Evolutionary conservation across 2,113 vertebrate genomes (phyloP).

Genomic region (Heterotis niloticus): DNA sequence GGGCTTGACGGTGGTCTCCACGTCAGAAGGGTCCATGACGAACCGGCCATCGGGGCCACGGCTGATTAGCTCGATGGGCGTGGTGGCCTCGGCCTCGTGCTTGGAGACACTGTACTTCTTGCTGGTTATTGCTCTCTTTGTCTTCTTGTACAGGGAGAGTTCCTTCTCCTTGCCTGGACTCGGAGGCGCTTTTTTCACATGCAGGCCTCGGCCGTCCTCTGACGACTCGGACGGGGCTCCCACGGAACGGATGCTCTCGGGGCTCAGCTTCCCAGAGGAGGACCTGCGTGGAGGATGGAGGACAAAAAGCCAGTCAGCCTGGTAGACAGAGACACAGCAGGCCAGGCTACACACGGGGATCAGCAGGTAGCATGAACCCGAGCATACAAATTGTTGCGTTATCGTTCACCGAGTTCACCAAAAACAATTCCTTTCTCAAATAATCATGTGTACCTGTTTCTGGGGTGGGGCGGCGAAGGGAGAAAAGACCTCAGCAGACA

Average conservation of each 20-base stretch:
- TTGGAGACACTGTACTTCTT: constrained; percentile 91
- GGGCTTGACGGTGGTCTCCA: constrained; percentile 78
- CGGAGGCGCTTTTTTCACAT: constrained; percentile 75
- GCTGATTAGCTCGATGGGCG: constrained; percentile 94
- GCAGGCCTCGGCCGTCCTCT: constrained; percentile 80
- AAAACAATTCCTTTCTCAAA: too few species aligned
- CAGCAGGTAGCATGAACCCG: neutral
- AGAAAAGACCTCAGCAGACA: too few species aligned
- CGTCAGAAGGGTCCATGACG: constrained; percentile 79
- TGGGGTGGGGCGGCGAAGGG: too few species aligned
- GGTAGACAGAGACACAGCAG: neutral
- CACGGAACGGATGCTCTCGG: constrained; percentile 84
- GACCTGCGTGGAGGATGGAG: constrained; percentile 64
- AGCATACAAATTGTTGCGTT: too few species aligned
- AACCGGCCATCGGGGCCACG: constrained; percentile 93
- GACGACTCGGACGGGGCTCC: constrained; percentile 89
- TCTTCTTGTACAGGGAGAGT: constrained; percentile 93
- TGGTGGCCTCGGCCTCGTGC: constrained; percentile 85
- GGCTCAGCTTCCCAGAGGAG: constrained; percentile 94
- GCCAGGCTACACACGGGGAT: neutral
- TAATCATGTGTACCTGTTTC: too few species aligned
- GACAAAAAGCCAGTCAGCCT: constrained; percentile 22
- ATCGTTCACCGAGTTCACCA: too few species aligned
- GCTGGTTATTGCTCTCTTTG: constrained; percentile 95
- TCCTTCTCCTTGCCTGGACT: constrained; percentile 90